Evolutionary conservation across 2,888 invertebrate species (phyloP).

Genomic region (Cataglyphis altisquamis): DNA sequence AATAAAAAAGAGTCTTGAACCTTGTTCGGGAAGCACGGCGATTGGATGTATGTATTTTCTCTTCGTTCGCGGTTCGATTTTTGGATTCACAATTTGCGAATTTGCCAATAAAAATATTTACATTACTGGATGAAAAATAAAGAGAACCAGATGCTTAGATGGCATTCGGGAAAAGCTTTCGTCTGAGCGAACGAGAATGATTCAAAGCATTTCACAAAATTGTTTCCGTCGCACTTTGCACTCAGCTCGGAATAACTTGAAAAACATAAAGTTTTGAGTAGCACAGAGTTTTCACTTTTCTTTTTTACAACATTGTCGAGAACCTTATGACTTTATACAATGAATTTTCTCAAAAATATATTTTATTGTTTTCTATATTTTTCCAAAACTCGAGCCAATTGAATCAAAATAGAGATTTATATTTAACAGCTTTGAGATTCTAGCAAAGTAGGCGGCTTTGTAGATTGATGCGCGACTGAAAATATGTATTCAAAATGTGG

Average conservation of each 20-base stretch:
- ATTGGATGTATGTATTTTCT: background rate
- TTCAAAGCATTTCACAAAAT: conserved; percentile 48
- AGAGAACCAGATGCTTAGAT: conserved; percentile 64
- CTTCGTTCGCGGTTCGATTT: background rate
- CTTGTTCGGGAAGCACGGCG: background rate
- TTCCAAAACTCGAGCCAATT: background rate
- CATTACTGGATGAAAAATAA: conserved; percentile 67
- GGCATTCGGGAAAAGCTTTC: conserved; percentile 15
- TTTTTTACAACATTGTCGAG: background rate
- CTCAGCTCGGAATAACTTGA: background rate
- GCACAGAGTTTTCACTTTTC: background rate
- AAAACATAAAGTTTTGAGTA: background rate
- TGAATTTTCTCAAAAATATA: background rate
- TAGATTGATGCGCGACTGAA: background rate
- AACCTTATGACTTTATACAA: background rate
- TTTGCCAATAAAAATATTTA: conserved; percentile 71
- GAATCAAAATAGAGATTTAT: background rate
- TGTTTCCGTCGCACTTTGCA: background rate
- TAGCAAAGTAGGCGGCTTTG: background rate
- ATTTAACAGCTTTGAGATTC: background rate
- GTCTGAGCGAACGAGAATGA: conserved; percentile 16
- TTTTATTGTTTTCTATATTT: background rate
- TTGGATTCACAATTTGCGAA: background rate
- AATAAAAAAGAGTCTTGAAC: conserved; percentile 23
- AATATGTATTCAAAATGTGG: background rate